Evolutionary conservation across 2,113 vertebrate genomes (phyloP), one percentile per base, ranked within the genome.

Genomic region (Austrofundulus limnaeus): DNA sequence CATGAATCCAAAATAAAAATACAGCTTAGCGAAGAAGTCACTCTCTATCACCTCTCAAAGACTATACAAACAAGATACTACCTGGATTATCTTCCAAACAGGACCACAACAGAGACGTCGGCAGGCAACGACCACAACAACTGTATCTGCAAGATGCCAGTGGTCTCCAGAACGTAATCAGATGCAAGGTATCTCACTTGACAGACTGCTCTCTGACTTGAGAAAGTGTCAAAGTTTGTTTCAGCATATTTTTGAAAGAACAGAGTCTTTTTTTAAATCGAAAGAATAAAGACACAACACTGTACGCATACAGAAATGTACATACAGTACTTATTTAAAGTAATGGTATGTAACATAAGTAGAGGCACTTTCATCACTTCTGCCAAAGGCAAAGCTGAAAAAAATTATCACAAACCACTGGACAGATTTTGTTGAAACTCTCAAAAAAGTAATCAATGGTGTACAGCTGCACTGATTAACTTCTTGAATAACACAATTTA

Each of bases 31-130:
- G 78, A 68, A 77, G 59, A 84, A 77, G 66, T 84, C 81, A 69
- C 77, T 50, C 62, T 75, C 71, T 66, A 78, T 81, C 84, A 84
- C 72, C 71, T 67, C 45, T 61, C 68, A 64, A 65, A 89, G 79
- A 84, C 54, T 54, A 73, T 37, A 78, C 87, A 90, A 87, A 85
- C 87, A 85, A 72, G 75, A 80, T 72, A 81, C 24, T 57, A 62
- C 63, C 74, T 65, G 71, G 54, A 62, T 79, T 81, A 82, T 85
- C 84, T 83, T 25, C 53, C 31, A 71, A 75, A 78, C 81, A 80
- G 23, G 70, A 63, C 66, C 79, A 82, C 76, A 88, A 84, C 83
- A 83, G 64, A 78, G 82, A 42, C 47, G 69, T 82, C 25, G 64
- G 78, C 66, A 75, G 70, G 78, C 73, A 76, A 78, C 68, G 8